phyloP scores from a whole-genome alignment of 2,888 invertebrate genomes.

The Torymus aiolomorphi region DNA sequence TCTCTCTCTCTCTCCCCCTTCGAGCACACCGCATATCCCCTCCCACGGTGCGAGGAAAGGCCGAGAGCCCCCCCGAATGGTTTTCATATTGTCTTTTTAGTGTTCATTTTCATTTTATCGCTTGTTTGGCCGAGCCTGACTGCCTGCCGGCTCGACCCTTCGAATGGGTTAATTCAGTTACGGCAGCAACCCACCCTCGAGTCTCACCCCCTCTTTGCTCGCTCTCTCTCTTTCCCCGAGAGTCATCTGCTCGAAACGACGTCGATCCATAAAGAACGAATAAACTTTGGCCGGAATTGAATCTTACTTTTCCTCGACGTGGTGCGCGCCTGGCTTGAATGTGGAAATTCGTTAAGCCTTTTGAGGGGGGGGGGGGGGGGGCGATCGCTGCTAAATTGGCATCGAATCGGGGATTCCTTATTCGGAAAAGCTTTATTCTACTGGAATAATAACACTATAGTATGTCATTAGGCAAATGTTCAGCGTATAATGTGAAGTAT shows the following conservation, averaged over 20 bases:
- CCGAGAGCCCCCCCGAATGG: slow-evolving; percentile 65
- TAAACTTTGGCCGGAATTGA: slow-evolving; percentile 48
- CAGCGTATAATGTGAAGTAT: too few species aligned
- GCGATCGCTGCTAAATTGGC: slow-evolving; percentile 1
- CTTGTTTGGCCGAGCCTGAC: slow-evolving; percentile 68
- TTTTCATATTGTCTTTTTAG: slow-evolving; percentile 76
- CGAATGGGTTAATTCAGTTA: slow-evolving; percentile 68
- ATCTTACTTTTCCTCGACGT: slow-evolving; percentile 35
- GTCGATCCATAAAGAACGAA: slow-evolving; percentile 58
- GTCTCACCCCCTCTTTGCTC: background rate
- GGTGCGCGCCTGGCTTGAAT: background rate
- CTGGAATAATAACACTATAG: too few species aligned
- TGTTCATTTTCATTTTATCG: slow-evolving; percentile 75
- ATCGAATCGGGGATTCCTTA: background rate
- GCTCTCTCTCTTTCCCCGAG: slow-evolving; percentile 18
- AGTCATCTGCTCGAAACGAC: slow-evolving; percentile 53
- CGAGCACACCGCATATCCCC: slow-evolving; percentile 57
- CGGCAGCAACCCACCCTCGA: slow-evolving; percentile 41
- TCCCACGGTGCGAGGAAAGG: slow-evolving; percentile 58
- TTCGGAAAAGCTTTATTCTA: too few species aligned
- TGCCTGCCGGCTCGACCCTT: slow-evolving; percentile 61
- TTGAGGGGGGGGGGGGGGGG: background rate
- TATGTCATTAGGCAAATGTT: too few species aligned
- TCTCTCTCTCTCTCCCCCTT: slow-evolving; percentile 61
- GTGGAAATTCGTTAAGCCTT: slow-evolving; percentile 23